Conservation (phyloP, 2,888 invertebrate species). For the Drosophila lacicola region DNA sequence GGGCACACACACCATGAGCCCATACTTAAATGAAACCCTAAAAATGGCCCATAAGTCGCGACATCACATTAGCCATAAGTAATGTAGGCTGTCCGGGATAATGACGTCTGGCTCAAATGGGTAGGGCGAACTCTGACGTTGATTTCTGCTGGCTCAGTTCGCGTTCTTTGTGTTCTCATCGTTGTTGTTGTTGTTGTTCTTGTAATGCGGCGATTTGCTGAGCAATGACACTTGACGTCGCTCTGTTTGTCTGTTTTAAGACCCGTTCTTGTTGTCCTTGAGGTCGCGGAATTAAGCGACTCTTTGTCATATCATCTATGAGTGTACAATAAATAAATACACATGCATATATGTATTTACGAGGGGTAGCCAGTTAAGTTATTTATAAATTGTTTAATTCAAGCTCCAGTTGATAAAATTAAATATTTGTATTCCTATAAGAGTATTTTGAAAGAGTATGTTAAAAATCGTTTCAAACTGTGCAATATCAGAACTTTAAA, state of each 20-base stretch:
- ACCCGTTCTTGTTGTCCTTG: slow-evolving; percentile 57
- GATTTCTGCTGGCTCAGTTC: slow-evolving; percentile 5
- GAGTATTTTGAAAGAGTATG: no score
- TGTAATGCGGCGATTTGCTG: slow-evolving; percentile 57
- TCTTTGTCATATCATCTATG: slow-evolving; percentile 48
- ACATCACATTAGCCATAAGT: slow-evolving; percentile 67
- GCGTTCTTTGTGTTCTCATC: slow-evolving; percentile 1
- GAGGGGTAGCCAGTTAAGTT: slow-evolving; percentile 14
- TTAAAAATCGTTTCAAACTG: no score
- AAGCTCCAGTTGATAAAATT: no score
- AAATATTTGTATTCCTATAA: no score
- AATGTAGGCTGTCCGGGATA: slow-evolving; percentile 29
- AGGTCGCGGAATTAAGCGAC: slow-evolving; percentile 36
- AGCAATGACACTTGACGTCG: slow-evolving; percentile 52
- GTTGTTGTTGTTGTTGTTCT: slow-evolving; percentile 14
- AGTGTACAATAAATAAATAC: slow-evolving; percentile 9
- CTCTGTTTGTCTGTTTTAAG: slow-evolving; percentile 19
- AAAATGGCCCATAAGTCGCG: slow-evolving; percentile 74
- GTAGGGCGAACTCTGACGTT: slow-evolving; percentile 16
- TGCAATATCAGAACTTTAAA: no score
- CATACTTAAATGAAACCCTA: slow-evolving; percentile 65
- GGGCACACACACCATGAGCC: not conserved
- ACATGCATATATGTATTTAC: not conserved
- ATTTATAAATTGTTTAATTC: not conserved
- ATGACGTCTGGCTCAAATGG: slow-evolving; percentile 24